phyloP scores from a whole-genome alignment of 2,797 vertebrate genomes.

The Thunnus albacares region DNA sequence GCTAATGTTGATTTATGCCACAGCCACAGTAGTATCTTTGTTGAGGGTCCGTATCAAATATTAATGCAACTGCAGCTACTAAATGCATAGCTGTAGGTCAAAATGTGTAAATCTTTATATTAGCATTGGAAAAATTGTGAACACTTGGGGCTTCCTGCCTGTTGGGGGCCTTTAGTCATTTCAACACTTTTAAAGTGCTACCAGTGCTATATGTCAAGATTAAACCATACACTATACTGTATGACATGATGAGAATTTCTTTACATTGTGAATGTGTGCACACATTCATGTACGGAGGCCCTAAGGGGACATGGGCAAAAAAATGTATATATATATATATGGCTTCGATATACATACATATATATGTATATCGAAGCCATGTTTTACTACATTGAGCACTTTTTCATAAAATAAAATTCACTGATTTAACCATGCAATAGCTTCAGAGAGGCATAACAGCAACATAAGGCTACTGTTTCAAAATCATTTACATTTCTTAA shows the following conservation, averaged over 20 bases:
- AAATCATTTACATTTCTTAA: too few relatives aligned
- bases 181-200: not conserved
- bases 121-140: not conserved
- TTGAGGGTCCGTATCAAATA: conserved; percentile 30
- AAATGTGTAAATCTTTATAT: conserved; percentile 15
- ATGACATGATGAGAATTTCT: not conserved
- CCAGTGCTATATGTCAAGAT: not conserved
- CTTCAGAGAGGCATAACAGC: too few relatives aligned
- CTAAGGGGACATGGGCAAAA: too few relatives aligned
- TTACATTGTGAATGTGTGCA: not conserved
- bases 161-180: not conserved
- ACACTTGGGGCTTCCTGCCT: not conserved
- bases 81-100: conserved; percentile 20
- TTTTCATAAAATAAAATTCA: too few relatives aligned
- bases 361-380: too few relatives aligned
- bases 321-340: too few relatives aligned
- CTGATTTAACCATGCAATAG: too few relatives aligned
- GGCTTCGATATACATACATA: too few relatives aligned
- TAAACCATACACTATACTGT: too few relatives aligned
- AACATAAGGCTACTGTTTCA: too few relatives aligned
- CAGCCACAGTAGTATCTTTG: conserved; percentile 5
- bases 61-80: conserved; percentile 30
- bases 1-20: not conserved
- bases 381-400: too few relatives aligned
- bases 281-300: not conserved